A percentile compares a stretch with the other conserved stretches of the same genome.
Conservation (phyloP, 2,888 invertebrate genomes). For the Tetanocera ferruginea region DNA sequence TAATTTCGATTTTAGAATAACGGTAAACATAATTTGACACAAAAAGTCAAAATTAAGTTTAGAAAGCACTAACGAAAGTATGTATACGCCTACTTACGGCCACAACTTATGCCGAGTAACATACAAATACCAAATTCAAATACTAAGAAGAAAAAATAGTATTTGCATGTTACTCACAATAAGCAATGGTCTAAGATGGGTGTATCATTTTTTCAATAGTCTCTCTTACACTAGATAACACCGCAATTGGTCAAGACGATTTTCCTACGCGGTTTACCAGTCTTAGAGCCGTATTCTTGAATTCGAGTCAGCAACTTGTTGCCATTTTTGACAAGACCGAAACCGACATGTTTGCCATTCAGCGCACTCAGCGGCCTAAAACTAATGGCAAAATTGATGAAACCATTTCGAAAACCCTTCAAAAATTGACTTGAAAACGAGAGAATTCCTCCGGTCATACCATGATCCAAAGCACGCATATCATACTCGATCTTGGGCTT, state of each 20-base stretch:
- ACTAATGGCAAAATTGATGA: conserved; percentile 63
- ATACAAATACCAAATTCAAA: too few relatives aligned
- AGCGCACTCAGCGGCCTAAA: conserved; percentile 63
- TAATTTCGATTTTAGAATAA: too few relatives aligned
- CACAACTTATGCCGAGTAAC: too few relatives aligned
- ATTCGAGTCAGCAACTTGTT: conserved; percentile 51
- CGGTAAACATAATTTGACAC: too few relatives aligned
- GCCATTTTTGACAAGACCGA: conserved; percentile 63
- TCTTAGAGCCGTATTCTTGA: conserved; percentile 51
- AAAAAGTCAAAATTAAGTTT: too few relatives aligned
- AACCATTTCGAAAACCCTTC: conserved; percentile 54
- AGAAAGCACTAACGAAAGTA: too few relatives aligned
- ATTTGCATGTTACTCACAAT: too few relatives aligned
- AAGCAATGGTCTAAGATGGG: too few relatives aligned
- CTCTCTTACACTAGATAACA: not conserved
- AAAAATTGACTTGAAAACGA: conserved; percentile 64
- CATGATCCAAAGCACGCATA: conserved; percentile 61
- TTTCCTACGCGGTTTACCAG: conserved; percentile 54
- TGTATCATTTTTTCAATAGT: too few relatives aligned
- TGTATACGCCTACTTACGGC: too few relatives aligned
- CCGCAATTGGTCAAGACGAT: conserved; percentile 43
- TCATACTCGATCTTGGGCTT: conserved; percentile 56
- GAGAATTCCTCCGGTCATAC: conserved; percentile 57
- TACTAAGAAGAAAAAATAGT: too few relatives aligned
- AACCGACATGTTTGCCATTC: conserved; percentile 65